Conservation (phyloP, 2,113 vertebrate genomes). For the Poeciliopsis retropinna region DNA sequence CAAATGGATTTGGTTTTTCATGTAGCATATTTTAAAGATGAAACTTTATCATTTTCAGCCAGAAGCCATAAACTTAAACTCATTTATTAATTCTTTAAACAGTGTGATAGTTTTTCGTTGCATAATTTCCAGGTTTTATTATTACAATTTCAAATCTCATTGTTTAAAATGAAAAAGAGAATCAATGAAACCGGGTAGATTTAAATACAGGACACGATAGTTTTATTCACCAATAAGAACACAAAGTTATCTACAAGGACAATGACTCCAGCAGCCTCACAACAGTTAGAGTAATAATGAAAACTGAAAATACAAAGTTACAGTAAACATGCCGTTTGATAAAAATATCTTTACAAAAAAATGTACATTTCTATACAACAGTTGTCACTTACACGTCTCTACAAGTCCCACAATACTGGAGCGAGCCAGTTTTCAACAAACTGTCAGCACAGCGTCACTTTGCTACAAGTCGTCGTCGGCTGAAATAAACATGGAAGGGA, state of each 20-base stretch:
- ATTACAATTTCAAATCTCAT: no score
- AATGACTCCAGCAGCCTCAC: conserved; percentile 67
- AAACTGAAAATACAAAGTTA: conserved; percentile 78
- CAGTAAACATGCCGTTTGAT: conserved; percentile 81
- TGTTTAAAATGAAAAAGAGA: conserved; percentile 17
- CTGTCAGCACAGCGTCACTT: conserved; percentile 43
- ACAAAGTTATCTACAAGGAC: conserved; percentile 69
- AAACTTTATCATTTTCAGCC: no score
- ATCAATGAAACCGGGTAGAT: conserved; percentile 45
- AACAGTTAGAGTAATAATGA: conserved; percentile 68
- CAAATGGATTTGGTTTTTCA: no score
- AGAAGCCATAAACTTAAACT: no score
- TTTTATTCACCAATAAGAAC: conserved; percentile 58
- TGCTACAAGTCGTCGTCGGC: conserved; percentile 1
- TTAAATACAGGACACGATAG: conserved; percentile 62
- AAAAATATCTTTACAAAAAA: conserved; percentile 85
- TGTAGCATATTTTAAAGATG: no score
- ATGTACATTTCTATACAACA: conserved; percentile 84
- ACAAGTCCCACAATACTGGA: conserved; percentile 32
- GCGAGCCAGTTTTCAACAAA: conserved; percentile 53
- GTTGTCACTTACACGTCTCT: conserved; percentile 57
- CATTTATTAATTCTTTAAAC: no score
- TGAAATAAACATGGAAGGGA: conserved; percentile 43
- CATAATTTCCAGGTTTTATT: no score
- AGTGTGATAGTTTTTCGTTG: no score